A percentile compares a stretch with the other conserved stretches of the same genome.
Evolutionary conservation across 2,113 vertebrate species (phyloP).

Genomic region (Sterrhoptilus dennistouni): DNA sequence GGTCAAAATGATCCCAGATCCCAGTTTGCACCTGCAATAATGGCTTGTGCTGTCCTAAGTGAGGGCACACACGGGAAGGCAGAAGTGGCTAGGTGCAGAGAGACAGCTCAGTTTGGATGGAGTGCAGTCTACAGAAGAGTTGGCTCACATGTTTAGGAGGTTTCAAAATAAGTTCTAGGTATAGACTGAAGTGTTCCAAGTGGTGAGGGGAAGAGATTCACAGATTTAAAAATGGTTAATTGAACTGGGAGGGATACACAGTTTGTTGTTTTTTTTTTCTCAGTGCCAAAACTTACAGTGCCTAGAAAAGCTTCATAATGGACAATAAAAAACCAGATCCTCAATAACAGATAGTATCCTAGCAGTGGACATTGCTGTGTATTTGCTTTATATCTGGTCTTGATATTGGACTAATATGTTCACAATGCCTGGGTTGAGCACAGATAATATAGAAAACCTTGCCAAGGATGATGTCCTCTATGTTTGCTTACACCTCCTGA

Average conservation of each 20-base stretch:
- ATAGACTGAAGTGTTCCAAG: neutral
- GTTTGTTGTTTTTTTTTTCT: neutral
- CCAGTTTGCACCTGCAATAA: neutral
- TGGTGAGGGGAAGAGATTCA: neutral
- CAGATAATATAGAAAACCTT: neutral
- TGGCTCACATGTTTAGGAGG: neutral
- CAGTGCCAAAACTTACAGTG: neutral
- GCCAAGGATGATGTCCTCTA: neutral
- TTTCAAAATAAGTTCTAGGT: neutral
- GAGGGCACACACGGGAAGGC: neutral
- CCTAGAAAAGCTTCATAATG: neutral
- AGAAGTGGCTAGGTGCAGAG: neutral
- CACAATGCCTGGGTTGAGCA: neutral
- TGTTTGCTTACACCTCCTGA: neutral
- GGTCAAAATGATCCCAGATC: neutral
- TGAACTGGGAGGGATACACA: neutral
- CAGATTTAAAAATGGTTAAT: neutral
- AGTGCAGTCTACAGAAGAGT: neutral
- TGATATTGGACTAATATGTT: neutral
- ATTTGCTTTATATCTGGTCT: neutral
- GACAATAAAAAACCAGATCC: neutral
- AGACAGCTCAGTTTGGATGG: neutral
- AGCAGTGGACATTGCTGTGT: neutral
- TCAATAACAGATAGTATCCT: neutral
- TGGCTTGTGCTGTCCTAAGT: neutral